Percentiles rank a stretch among this genome's conserved stretches.
phyloP scores from a whole-genome alignment of 2,888 invertebrate species.

The Drosophila setosimentum region DNA sequence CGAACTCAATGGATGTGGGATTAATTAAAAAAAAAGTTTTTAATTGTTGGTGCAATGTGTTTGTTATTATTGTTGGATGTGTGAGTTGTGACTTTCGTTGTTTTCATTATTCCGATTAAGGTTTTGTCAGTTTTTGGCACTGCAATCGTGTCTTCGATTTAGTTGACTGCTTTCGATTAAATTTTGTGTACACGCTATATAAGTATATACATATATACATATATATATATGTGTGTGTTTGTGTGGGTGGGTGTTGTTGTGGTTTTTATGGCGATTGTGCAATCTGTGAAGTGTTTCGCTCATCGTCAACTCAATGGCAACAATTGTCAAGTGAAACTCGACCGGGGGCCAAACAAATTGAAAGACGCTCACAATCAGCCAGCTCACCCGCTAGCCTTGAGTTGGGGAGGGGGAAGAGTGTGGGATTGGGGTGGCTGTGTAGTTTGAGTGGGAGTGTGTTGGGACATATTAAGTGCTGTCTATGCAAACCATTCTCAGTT shows the following conservation, averaged over 20 bases:
- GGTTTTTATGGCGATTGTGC: constrained; percentile 49
- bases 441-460: not conserved
- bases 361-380: constrained; percentile 39
- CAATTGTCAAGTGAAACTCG: constrained; percentile 56
- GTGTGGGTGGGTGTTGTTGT: constrained; percentile 6
- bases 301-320: constrained; percentile 46
- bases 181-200: constrained; percentile 16
- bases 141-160: constrained; percentile 48
- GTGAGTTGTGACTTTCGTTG: constrained; percentile 30
- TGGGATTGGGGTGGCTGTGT: not conserved
- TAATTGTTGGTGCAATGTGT: not conserved
- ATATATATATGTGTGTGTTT: not conserved
- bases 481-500: constrained; percentile 21
- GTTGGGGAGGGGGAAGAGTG: not conserved
- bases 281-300: constrained; percentile 47
- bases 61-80: not conserved
- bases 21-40: not conserved
- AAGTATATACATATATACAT: not conserved
- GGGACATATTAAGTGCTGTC: not conserved
- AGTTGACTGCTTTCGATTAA: constrained; percentile 49
- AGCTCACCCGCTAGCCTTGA: constrained; percentile 31
- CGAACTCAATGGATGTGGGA: not conserved
- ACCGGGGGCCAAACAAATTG: constrained; percentile 33
- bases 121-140: constrained; percentile 40
- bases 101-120: constrained; percentile 30